phyloP scores from a whole-genome alignment of 2,888 invertebrate genomes.

The Chorisops tibialis region DNA sequence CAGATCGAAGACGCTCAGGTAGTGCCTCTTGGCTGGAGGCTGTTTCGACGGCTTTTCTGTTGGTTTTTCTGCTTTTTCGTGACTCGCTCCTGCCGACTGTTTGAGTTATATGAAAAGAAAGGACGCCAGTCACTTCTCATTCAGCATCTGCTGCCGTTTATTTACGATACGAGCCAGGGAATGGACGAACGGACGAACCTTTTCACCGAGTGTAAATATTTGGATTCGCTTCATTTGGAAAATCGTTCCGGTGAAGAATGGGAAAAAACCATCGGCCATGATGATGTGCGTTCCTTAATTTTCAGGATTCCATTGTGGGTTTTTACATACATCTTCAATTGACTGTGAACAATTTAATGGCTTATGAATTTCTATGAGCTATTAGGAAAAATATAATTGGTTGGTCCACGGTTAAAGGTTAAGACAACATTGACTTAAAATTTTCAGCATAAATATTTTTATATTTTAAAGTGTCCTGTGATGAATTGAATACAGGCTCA shows the following conservation, averaged over 20 bases:
- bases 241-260: slow-evolving; percentile 5
- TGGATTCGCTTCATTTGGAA: slow-evolving; percentile 22
- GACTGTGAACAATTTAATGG: slow-evolving; percentile 21
- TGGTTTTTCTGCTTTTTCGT: slow-evolving; percentile 16
- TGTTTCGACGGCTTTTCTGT: slow-evolving; percentile 8
- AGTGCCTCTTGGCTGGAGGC: slow-evolving; percentile 2
- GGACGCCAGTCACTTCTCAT: slow-evolving; percentile 15
- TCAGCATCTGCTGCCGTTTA: slow-evolving; percentile 15
- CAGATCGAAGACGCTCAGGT: slow-evolving; percentile 2
- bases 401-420: too few species aligned
- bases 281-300: slow-evolving; percentile 8
- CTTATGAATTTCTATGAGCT: slow-evolving; percentile 4
- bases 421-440: too few species aligned
- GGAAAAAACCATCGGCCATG: not conserved
- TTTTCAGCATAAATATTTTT: too few species aligned
- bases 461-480: too few species aligned
- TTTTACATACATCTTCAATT: slow-evolving; percentile 16
- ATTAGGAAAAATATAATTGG: too few species aligned
- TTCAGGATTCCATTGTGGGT: slow-evolving; percentile 3
- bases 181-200: not conserved
- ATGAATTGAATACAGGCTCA: too few species aligned
- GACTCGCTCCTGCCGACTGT: slow-evolving; percentile 20
- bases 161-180: slow-evolving; percentile 18
- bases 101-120: slow-evolving; percentile 14
- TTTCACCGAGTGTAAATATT: slow-evolving; percentile 21